Percentiles rank a stretch among this genome's conserved stretches.
Conservation (phyloP, 2,113 vertebrate species). For the Microtus pennsylvanicus region DNA sequence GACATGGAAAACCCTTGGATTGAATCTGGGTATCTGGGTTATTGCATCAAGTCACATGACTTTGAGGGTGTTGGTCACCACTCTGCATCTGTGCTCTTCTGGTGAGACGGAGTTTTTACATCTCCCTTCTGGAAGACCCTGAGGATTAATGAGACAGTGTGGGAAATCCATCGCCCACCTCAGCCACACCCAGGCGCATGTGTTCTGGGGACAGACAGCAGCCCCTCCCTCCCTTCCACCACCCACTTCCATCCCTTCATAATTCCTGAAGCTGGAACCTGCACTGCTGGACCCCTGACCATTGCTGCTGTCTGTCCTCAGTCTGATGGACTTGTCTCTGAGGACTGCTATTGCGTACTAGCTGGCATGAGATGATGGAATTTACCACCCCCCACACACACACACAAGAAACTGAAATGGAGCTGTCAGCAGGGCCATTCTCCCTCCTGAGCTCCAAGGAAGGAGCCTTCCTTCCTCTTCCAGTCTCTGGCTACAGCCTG, state of each 20-base stretch:
- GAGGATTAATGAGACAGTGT: not conserved
- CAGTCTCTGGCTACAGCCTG: not conserved
- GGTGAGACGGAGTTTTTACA: accelerated
- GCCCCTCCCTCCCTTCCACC: not conserved
- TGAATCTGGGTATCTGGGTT: not conserved
- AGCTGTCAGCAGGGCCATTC: not conserved
- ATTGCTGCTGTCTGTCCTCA: not conserved
- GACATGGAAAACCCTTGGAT: not conserved
- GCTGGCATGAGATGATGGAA: not conserved
- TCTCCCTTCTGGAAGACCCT: not conserved
- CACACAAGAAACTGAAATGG: not conserved
- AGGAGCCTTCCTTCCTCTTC: not conserved
- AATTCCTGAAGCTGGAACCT: accelerated
- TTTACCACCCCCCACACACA: accelerated
- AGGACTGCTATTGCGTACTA: not conserved
- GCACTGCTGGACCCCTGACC: not conserved
- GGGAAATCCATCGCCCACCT: no score
- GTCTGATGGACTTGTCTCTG: not conserved
- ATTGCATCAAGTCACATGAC: no score
- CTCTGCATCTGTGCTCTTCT: not conserved
- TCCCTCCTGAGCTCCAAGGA: not conserved
- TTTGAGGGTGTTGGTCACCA: accelerated
- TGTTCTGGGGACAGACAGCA: not conserved
- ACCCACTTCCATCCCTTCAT: not conserved
- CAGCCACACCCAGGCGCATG: accelerated